Conservation (phyloP, 2,113 vertebrate genomes). For the Tursiops truncatus region DNA sequence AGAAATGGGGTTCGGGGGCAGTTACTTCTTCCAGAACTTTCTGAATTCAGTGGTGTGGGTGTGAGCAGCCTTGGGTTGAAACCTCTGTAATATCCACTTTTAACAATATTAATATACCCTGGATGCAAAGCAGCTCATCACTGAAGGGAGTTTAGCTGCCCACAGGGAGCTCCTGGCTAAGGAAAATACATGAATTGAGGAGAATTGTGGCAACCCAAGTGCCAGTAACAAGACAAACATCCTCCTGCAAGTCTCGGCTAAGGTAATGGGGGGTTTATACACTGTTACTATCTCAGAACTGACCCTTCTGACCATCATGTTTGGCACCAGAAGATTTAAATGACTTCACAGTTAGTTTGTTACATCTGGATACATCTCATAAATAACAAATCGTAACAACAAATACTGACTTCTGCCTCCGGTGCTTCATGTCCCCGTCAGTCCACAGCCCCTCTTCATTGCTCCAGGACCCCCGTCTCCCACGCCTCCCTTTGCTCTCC, state of each 20-base stretch:
- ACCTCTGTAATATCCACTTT: background rate
- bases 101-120: fast-evolving
- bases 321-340: background rate
- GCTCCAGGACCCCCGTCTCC: fast-evolving
- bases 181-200: background rate
- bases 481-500: background rate
- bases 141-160: background rate
- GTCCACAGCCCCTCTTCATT: fast-evolving
- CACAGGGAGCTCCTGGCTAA: background rate
- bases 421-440: fast-evolving
- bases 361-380: background rate
- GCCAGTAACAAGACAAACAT: fast-evolving
- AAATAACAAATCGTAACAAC: background rate
- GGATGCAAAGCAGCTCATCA: background rate
- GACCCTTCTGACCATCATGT: background rate
- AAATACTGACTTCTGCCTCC: background rate
- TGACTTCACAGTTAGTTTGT: background rate
- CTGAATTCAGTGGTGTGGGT: background rate
- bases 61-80: background rate
- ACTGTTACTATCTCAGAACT: background rate
- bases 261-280: background rate
- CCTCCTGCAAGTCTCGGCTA: fast-evolving
- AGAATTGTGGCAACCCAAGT: background rate
- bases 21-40: background rate
- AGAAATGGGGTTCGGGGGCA: background rate